These are phyloP conservation scores for Aspidiotus destructor DNA, from an alignment of 2,888 invertebrate genomes.

Conservation along the genomic window DNA sequence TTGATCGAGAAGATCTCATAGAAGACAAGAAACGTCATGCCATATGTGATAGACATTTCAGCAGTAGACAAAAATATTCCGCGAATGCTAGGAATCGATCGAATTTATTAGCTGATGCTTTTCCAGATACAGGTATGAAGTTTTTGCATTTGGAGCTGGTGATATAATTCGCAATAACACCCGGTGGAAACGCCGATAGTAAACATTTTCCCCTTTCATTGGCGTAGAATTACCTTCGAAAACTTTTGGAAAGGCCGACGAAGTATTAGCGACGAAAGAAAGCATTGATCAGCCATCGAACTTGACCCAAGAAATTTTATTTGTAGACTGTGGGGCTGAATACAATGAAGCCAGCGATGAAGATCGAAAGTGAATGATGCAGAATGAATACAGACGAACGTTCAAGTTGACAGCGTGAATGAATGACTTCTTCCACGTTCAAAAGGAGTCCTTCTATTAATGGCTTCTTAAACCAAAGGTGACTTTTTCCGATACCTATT, in stretches of 20 bases:
- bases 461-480: too few relatives aligned
- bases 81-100: conserved; percentile 1
- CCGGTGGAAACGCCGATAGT: not conserved
- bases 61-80: not conserved
- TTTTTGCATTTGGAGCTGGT: not conserved
- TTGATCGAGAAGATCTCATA: not conserved
- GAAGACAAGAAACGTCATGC: not conserved
- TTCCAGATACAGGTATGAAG: conserved; percentile 1
- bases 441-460: too few relatives aligned
- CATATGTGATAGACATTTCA: not conserved
- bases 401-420: too few relatives aligned
- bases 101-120: not conserved
- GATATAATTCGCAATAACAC: not conserved
- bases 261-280: not conserved
- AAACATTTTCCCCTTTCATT: not conserved
- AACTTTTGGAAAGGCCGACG: not conserved
- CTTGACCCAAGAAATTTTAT: too few relatives aligned
- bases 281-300: too few relatives aligned
- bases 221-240: not conserved
- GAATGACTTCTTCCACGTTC: too few relatives aligned
- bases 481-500: too few relatives aligned
- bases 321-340: too few relatives aligned
- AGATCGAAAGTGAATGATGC: too few relatives aligned
- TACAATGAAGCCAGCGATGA: too few relatives aligned
- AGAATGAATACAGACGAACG: too few relatives aligned